phyloP scores from a whole-genome alignment of 2,797 vertebrate species.

The Propithecus deckenii region DNA sequence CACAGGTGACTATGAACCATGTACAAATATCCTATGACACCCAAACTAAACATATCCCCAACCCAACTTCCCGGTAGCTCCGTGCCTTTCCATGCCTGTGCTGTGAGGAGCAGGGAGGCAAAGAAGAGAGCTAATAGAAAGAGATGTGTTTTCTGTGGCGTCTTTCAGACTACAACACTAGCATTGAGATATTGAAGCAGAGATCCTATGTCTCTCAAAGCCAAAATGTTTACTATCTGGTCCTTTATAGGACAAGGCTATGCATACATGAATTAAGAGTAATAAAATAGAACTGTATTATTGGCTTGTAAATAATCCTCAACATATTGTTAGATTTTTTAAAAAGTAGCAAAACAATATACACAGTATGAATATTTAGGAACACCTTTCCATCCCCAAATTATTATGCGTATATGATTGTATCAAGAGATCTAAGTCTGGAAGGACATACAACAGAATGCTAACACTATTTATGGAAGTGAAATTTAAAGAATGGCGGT shows the following conservation, averaged over 20 bases:
- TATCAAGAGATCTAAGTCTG: not conserved
- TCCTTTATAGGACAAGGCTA: not conserved
- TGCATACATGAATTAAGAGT: not conserved
- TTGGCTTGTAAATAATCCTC: not conserved
- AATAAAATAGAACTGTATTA: not conserved
- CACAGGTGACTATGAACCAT: not conserved
- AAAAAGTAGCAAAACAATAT: not conserved
- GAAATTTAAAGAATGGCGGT: not conserved
- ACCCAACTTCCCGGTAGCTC: not conserved
- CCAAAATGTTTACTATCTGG: not conserved
- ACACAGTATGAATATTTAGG: not conserved
- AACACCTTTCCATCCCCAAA: not conserved
- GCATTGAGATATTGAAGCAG: not conserved
- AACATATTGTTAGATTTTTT: not conserved
- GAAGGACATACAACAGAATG: not conserved
- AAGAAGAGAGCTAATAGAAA: not conserved
- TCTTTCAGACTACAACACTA: fast-evolving
- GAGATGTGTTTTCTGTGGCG: not conserved
- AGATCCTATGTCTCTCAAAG: not conserved
- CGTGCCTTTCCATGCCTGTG: not conserved
- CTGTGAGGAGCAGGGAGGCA: not conserved
- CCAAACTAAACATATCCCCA: not conserved
- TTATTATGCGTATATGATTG: not conserved
- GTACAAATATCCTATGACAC: not conserved
- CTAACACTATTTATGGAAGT: not conserved